These are phyloP conservation scores for Bombus breviceps DNA, from an alignment of 1,140 invertebrate species.

Conservation along the genomic window DNA sequence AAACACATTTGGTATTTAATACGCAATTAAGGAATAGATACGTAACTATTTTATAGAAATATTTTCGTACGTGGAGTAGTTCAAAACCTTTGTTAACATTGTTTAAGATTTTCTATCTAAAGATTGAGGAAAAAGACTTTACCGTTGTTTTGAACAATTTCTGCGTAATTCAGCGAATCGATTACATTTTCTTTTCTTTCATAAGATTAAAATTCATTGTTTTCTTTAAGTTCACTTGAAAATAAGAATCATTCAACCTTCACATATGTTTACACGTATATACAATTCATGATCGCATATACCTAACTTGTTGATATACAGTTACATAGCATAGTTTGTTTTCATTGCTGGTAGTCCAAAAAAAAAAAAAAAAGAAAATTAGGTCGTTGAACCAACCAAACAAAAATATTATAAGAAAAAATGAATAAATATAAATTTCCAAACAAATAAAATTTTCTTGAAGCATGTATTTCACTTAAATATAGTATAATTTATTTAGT, in stretches of 20 bases:
- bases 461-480: neutral
- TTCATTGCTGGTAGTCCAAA: constrained; percentile 5
- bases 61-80: neutral
- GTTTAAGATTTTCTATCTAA: constrained; percentile 6
- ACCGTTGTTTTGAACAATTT: neutral
- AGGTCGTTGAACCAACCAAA: constrained; percentile 34
- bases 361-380: constrained; percentile 58
- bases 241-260: constrained; percentile 2
- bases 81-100: neutral
- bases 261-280: constrained; percentile 35
- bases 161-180: neutral
- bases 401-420: neutral
- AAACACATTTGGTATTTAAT: too few species aligned
- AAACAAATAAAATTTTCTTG: constrained; percentile 7
- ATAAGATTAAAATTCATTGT: neutral
- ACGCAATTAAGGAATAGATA: neutral
- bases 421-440: neutral
- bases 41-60: neutral
- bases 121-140: neutral
- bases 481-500: neutral
- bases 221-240: neutral
- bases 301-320: neutral
- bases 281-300: neutral
- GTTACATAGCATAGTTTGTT: constrained; percentile 29
- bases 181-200: neutral